Base-by-base conservation (phyloP, 2,888 invertebrate species). In the Lasius platythorax region DNA sequence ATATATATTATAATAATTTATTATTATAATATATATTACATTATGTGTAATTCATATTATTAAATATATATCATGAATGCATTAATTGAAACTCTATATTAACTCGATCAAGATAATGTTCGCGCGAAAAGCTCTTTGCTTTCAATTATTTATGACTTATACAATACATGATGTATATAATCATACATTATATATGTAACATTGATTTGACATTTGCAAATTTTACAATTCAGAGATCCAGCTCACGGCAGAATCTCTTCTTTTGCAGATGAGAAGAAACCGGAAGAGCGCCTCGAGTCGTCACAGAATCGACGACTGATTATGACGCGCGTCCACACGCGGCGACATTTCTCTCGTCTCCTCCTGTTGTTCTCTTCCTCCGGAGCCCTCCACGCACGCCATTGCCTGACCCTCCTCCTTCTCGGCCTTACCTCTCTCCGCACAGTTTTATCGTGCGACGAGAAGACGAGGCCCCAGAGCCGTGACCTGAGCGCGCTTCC, bases 291-390 rank as follows among this genome's bases (percentile, higher is more conserved):
- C 89, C 85, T 85, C 87, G 90, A 89, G 91, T 91, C 93, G 92
- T 91, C 91, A 91, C 85, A 89, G 89, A 90, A 91, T 87, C 91
- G 94, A 91, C 94, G 94, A 91, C 93, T 94, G 94, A 94, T 93
- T 94, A 94, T 94, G 94, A 94, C 93, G 93, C 92, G 92, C 89
- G 91, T 91, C 93, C 88, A 89, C 83, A 87, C 91, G 90, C 91
- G 89, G 89, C 90, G 88, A 87, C 91, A 88, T 90, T 87, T 91
- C 91, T 91, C 92, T 93, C 92, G 91, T 93, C 92, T 92, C 91
- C 91, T 92, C 90, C 91, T 92, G 89, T 90, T 91, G 88, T 90
- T 92, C 90, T 92, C 91, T 88, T 84, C 87, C 88, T 88, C 67
- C 76, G 83, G 83, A 86, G 83, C 86, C 89, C 85, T 89, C 67